Conservation (phyloP, 1,140 invertebrate genomes). For the Nasonia vitripennis region DNA sequence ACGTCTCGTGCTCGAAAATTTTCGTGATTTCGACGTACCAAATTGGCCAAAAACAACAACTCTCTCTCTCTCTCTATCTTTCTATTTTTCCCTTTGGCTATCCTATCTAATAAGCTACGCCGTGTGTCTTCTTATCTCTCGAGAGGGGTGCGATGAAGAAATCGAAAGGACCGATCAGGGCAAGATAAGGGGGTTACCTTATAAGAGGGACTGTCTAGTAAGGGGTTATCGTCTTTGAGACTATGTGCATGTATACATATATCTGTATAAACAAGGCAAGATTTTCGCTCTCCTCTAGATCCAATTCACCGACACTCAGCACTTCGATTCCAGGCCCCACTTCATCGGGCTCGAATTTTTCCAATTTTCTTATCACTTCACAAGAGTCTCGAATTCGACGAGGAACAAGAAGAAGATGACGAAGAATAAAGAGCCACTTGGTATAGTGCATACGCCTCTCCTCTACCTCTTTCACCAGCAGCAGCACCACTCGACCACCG, state of each 20-base stretch:
- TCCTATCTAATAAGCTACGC: too few relatives aligned
- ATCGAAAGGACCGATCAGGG: not conserved
- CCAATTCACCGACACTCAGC: slow-evolving; percentile 6
- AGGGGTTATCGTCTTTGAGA: not conserved
- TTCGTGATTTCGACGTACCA: not conserved
- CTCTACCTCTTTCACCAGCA: not conserved
- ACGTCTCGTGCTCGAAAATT: not conserved
- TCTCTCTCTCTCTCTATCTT: too few relatives aligned
- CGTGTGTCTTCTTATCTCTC: not conserved
- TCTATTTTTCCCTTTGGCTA: too few relatives aligned
- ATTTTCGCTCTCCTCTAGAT: not conserved
- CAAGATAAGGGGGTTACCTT: not conserved
- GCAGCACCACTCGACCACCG: not conserved
- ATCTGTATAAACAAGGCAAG: not conserved
- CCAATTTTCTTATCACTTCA: not conserved
- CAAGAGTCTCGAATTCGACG: not conserved
- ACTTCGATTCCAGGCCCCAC: not conserved
- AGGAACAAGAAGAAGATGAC: not conserved
- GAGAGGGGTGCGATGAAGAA: not conserved
- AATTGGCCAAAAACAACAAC: not conserved
- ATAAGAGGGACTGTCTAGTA: too few relatives aligned
- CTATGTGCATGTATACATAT: not conserved
- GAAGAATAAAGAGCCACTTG: not conserved
- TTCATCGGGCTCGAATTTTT: slow-evolving; percentile 1
- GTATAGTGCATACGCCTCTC: not conserved